These are phyloP conservation scores for Todus mexicanus DNA, from an alignment of 2,797 vertebrate genomes.

Conservation along the genomic window DNA sequence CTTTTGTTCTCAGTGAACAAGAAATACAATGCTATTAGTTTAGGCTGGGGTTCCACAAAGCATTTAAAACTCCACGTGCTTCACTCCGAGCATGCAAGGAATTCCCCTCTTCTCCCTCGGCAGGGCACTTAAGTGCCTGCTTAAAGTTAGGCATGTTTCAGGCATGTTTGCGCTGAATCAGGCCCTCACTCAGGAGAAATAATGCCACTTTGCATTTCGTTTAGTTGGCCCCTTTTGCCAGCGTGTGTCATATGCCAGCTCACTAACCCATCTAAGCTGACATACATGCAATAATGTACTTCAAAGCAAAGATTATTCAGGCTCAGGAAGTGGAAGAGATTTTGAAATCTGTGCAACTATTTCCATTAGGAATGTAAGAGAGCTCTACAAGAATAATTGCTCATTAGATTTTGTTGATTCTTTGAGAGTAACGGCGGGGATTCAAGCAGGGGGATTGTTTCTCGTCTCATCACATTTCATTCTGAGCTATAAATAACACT, in stretches of 20 bases:
- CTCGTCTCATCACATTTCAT: neutral
- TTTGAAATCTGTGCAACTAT: neutral
- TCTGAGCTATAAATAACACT: neutral
- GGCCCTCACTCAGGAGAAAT: neutral
- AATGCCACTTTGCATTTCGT: neutral
- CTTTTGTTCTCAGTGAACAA: slow-evolving; percentile 19
- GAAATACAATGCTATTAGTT: slow-evolving; percentile 37
- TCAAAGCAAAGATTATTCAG: slow-evolving; percentile 21
- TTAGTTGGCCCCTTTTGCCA: neutral
- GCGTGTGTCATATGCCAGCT: neutral
- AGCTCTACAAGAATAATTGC: neutral
- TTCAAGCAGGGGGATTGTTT: neutral
- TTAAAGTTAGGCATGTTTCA: neutral
- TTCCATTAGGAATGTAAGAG: neutral
- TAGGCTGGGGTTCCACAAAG: slow-evolving; percentile 26
- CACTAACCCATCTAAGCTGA: neutral
- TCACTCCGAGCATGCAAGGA: neutral
- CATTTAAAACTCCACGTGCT: slow-evolving; percentile 1
- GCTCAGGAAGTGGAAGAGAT: neutral
- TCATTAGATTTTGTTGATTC: neutral
- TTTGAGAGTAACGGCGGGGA: neutral
- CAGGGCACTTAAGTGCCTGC: neutral
- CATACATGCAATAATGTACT: neutral
- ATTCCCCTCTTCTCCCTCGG: neutral
- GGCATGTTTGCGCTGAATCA: neutral